Percentiles rank a stretch among this genome's conserved stretches.
These are phyloP conservation scores for Sporophila hypoxantha DNA, from an alignment of 2,113 vertebrate species.

Conservation along the genomic window DNA sequence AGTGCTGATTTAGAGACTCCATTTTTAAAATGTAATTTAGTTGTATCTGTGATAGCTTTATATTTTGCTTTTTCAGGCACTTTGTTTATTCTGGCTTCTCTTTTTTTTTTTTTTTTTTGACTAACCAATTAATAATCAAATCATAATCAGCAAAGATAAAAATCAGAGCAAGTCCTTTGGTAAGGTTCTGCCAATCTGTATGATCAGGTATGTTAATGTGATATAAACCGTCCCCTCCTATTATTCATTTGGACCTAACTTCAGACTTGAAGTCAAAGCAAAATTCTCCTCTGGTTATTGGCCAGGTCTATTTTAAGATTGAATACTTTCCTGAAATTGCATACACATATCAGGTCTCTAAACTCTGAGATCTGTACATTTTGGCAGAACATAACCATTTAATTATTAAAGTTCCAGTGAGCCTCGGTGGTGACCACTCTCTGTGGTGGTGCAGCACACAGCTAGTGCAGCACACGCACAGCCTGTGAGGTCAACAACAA, in stretches of 20 bases:
- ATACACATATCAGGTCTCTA: not conserved
- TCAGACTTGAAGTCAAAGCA: not conserved
- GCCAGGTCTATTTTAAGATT: not conserved
- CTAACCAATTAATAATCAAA: not conserved
- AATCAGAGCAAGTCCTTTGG: not conserved
- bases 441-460: not conserved
- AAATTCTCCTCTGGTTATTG: not conserved
- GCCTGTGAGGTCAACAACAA: not conserved
- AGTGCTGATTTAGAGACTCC: not conserved
- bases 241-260: not conserved
- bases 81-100: not conserved
- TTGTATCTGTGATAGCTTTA: not conserved
- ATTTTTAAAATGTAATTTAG: not conserved
- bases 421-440: accelerated
- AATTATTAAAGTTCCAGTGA: not conserved
- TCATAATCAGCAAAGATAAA: not conserved
- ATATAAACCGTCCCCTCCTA: not conserved
- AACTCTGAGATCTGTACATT: not conserved
- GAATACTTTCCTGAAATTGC: not conserved
- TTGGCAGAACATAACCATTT: not conserved
- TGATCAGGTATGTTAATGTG: not conserved
- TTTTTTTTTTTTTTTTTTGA: not conserved
- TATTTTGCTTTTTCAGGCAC: not conserved
- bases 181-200: not conserved
- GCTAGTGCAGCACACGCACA: not conserved